These are phyloP conservation scores for Hypothenemus hampei DNA, from an alignment of 1,140 invertebrate genomes.

Conservation along the genomic window DNA sequence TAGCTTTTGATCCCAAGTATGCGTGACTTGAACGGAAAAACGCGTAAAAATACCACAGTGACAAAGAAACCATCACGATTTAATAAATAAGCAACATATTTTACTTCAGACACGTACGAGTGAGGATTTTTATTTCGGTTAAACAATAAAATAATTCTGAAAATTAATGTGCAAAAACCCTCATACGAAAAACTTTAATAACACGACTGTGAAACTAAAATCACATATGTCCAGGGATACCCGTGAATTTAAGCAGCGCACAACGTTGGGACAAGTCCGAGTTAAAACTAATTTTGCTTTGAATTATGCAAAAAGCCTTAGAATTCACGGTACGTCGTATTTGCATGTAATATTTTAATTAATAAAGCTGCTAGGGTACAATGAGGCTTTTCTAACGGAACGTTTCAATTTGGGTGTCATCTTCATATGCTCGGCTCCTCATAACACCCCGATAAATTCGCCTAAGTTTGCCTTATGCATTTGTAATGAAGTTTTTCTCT, in stretches of 20 bases:
- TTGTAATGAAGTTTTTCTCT: slow-evolving; percentile 13
- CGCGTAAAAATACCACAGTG: not conserved
- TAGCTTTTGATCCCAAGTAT: not conserved
- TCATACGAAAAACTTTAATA: too few species aligned
- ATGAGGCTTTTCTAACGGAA: slow-evolving; percentile 14
- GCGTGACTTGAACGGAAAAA: slow-evolving; percentile 1
- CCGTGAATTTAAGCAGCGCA: not conserved
- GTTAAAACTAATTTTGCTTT: slow-evolving; percentile 19
- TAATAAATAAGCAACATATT: too few species aligned
- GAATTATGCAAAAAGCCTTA: slow-evolving; percentile 13
- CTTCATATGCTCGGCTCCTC: slow-evolving; percentile 7
- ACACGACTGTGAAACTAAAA: not conserved
- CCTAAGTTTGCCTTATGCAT: slow-evolving; percentile 6
- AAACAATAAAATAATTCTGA: too few species aligned
- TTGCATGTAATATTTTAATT: slow-evolving; percentile 22
- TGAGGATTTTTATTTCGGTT: too few species aligned
- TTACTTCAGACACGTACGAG: too few species aligned
- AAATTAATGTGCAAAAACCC: too few species aligned
- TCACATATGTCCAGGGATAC: not conserved
- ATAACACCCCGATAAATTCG: slow-evolving; percentile 5
- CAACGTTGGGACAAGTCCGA: slow-evolving; percentile 4
- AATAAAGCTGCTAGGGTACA: slow-evolving; percentile 15
- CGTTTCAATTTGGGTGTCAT: slow-evolving; percentile 24
- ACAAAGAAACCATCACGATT: not conserved
- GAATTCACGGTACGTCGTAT: slow-evolving; percentile 7